Evolutionary conservation across 2,113 vertebrate species (phyloP).

Genomic region (Terrapene triunguis): DNA sequence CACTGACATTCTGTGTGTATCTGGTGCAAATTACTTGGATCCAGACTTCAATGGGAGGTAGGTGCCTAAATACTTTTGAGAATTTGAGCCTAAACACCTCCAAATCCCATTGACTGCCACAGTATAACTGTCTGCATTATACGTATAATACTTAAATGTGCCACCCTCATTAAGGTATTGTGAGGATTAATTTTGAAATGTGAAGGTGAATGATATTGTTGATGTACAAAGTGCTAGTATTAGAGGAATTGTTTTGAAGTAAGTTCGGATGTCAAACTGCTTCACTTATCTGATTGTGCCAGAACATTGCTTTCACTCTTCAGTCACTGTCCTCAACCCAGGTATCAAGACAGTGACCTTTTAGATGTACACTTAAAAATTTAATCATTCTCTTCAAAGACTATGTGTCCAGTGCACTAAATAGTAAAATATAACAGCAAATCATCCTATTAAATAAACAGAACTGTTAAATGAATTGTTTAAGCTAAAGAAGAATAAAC

Average conservation of each 20-base stretch:
- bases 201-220: neutral
- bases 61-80: neutral
- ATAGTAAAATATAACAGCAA: neutral
- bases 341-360: neutral
- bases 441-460: neutral
- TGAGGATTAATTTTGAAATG: neutral
- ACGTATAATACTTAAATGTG: neutral
- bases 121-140: rapidly evolving
- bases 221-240: neutral
- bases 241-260: neutral
- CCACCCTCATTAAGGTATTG: neutral
- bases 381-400: neutral
- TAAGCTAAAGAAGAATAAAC: neutral
- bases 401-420: neutral
- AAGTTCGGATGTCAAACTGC: neutral
- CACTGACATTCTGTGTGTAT: neutral
- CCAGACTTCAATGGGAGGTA: neutral
- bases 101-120: neutral
- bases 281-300: neutral
- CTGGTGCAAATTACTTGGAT: neutral
- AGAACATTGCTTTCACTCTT: neutral
- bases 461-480: neutral
- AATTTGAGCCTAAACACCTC: neutral
- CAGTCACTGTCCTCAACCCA: neutral
- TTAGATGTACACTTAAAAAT: neutral